Evolutionary conservation across 2,113 vertebrate genomes (phyloP).

Genomic region (Condylura cristata): DNA sequence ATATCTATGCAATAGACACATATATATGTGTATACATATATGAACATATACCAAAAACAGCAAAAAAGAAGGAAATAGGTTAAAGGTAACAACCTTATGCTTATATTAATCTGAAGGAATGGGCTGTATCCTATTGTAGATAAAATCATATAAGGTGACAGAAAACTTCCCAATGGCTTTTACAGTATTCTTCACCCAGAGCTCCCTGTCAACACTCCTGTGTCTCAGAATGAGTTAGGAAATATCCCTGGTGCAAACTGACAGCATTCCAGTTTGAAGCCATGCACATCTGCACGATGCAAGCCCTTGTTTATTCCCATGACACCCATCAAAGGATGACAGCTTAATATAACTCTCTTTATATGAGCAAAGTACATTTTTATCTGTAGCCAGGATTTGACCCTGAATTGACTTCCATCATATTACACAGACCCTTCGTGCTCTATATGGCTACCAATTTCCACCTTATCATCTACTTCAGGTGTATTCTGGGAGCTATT

Average conservation of each 20-base stretch:
- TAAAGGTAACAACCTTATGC: not conserved
- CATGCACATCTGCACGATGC: slow-evolving; percentile 36
- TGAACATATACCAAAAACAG: not conserved
- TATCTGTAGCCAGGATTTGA: slow-evolving; percentile 32
- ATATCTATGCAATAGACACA: not conserved
- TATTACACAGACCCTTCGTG: not conserved
- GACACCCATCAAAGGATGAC: not conserved
- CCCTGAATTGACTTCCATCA: not conserved
- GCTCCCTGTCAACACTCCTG: slow-evolving; percentile 73
- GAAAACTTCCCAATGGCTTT: slow-evolving; percentile 74
- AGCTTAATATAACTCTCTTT: slow-evolving; percentile 20
- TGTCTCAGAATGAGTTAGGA: slow-evolving; percentile 68
- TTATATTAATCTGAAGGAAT: slow-evolving; percentile 58
- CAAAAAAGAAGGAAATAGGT: not conserved
- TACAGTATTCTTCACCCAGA: slow-evolving; percentile 67
- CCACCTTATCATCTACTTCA: not conserved
- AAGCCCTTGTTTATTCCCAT: slow-evolving; percentile 20
- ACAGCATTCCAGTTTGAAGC: slow-evolving; percentile 40
- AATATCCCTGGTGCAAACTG: slow-evolving; percentile 51
- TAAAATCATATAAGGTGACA: slow-evolving; percentile 69
- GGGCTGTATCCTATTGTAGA: slow-evolving; percentile 66
- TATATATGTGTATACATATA: not conserved
- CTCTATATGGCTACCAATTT: not conserved
- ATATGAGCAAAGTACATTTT: slow-evolving; percentile 56
- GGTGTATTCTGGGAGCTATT: not conserved